A percentile compares a stretch with the other conserved stretches of the same genome.
phyloP scores from a whole-genome alignment of 2,113 vertebrate genomes.

The Empidonax alnorum region DNA sequence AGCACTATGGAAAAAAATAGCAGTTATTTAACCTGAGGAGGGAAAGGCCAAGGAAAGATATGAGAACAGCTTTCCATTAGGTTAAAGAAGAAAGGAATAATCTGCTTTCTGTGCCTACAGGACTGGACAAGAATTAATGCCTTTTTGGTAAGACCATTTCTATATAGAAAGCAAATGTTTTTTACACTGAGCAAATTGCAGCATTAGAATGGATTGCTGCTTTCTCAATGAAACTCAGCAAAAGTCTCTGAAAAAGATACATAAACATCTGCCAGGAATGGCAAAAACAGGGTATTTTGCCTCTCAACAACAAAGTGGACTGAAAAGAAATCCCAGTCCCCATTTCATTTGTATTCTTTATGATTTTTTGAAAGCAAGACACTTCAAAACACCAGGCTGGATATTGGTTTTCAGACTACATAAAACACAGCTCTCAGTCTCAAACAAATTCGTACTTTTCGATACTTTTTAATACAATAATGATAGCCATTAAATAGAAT shows the following conservation, averaged over 20 bases:
- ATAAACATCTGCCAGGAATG: slow-evolving; percentile 1
- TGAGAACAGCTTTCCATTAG: slow-evolving; percentile 9
- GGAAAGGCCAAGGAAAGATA: slow-evolving; percentile 32
- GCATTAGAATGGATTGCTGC: neutral
- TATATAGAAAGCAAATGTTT: neutral
- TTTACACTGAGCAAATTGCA: neutral
- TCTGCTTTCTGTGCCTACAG: neutral
- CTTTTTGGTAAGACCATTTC: slow-evolving; percentile 16
- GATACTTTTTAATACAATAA: neutral
- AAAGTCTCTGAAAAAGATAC: neutral
- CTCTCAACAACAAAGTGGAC: neutral
- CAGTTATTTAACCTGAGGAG: slow-evolving; percentile 14
- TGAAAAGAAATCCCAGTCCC: neutral
- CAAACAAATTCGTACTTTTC: neutral
- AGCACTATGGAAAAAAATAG: neutral
- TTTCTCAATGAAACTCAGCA: neutral
- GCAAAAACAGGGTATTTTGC: slow-evolving; percentile 1
- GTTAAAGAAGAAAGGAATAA: slow-evolving; percentile 1
- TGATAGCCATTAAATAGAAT: neutral
- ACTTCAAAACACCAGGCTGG: neutral
- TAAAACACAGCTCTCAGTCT: neutral
- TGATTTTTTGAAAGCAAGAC: neutral
- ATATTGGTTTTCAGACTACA: neutral
- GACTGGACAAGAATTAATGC: slow-evolving; percentile 5
- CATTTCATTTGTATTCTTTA: neutral